Evolutionary conservation across 2,797 vertebrate genomes (phyloP), one percentile per base, ranked within the genome.

Genomic region (Tragopan temminckii): DNA sequence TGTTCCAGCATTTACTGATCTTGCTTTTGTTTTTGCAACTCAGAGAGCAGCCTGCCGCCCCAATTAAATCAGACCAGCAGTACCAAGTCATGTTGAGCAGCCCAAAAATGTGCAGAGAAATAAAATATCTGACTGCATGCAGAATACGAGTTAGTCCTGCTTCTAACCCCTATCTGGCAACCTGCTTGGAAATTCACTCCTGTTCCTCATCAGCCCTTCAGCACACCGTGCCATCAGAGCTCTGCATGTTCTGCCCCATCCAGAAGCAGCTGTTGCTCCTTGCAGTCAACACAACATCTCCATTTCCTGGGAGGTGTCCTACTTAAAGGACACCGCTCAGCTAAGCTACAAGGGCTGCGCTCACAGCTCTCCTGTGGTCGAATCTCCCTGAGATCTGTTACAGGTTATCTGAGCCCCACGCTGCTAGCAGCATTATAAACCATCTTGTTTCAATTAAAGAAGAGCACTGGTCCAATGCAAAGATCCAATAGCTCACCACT

Each of bases 251-350:
- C 52, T 4, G 24, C 31, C 63, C 48, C 0, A 20, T 25, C 45
- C 21, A 13, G 72, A 35, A 75, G 43, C 58, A 76, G 45, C 10
- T 24, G 18, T 16, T 45, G n/a, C 31, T 33, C 63, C 35, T 48
- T 1, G 25, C 0, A 2, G 55, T 40, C 21, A 38, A 11, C 31
- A 4, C 0, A 1, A 27, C 0, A 7, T 48, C 16, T 7, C 4
- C 0, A 3, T 24, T 19, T 33, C 50, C 74, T 4, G 4, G 52
- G 50, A 72, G 14, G 13, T 7, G 57, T 23, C 64, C 71, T 8
- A 11, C 15, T 9, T 58, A 14, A 61, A 36, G 0, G 0, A 0
- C 40, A 20, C 36, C 33, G 16, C 31, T 24, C 63, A n/a, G 9
- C 11, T 1, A 50, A 90, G 52, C 35, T 40, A 35, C 52, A 11